phyloP scores from a whole-genome alignment of 2,113 vertebrate genomes.

The Vimba vimba region DNA sequence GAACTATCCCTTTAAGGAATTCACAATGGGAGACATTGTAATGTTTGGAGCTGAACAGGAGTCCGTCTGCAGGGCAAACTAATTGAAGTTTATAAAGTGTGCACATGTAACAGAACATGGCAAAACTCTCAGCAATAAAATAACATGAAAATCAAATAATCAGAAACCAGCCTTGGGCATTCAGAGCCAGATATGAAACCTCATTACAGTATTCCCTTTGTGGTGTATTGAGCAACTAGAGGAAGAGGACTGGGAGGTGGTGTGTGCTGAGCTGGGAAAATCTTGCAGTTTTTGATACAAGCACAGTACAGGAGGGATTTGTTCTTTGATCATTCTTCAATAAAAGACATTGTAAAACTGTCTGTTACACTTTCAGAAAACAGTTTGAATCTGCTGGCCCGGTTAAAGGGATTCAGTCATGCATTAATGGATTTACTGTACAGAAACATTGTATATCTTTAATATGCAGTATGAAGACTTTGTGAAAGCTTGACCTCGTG shows the following conservation, averaged over 20 bases:
- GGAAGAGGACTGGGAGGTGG: not conserved
- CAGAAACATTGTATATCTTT: not conserved
- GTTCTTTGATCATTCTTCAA: conserved; percentile 10
- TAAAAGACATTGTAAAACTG: not conserved
- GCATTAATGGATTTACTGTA: not conserved
- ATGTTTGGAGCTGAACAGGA: not conserved
- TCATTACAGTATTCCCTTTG: conserved; percentile 36
- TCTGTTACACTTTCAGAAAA: not conserved
- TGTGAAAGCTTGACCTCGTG: not conserved
- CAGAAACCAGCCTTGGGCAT: not conserved
- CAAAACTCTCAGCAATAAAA: not conserved
- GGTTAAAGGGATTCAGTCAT: not conserved
- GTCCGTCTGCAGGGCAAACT: conserved; percentile 25
- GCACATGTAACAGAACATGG: not conserved
- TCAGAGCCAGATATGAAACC: conserved; percentile 31
- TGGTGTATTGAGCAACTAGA: conserved; percentile 24
- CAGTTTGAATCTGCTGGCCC: not conserved
- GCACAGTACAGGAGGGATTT: not conserved
- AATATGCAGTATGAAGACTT: not conserved
- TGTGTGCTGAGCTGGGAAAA: conserved; percentile 8
- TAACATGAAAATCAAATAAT: not conserved
- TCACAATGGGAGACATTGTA: not conserved
- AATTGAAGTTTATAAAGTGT: conserved; percentile 14
- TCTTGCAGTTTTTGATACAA: not conserved
- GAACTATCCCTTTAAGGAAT: not conserved